These are phyloP conservation scores for Yponomeuta evonymella DNA, from an alignment of 2,888 invertebrate genomes.

Conservation along the genomic window DNA sequence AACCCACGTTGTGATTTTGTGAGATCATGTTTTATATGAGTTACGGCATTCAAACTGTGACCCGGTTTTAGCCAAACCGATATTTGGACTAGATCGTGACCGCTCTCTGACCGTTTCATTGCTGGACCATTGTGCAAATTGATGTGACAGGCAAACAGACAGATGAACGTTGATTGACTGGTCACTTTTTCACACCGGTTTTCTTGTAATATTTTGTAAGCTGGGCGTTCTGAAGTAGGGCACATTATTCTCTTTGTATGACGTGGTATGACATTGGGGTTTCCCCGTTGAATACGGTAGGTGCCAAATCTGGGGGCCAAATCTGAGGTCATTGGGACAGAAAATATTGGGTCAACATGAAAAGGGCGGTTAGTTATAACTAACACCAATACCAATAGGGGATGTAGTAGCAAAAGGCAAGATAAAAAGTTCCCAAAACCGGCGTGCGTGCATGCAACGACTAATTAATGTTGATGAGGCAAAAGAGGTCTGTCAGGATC, in stretches of 20 bases:
- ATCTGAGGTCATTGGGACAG: too few relatives aligned
- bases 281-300: neutral
- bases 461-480: too few relatives aligned
- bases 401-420: too few relatives aligned
- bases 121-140: neutral
- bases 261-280: neutral
- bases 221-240: neutral
- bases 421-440: too few relatives aligned
- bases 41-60: neutral
- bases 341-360: too few relatives aligned
- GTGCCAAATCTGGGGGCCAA: too few relatives aligned
- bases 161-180: neutral
- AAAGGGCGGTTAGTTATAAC: too few relatives aligned
- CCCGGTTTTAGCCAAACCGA: neutral
- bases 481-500: too few relatives aligned
- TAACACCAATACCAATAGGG: too few relatives aligned
- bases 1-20: too few relatives aligned
- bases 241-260: neutral
- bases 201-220: neutral
- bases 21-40: neutral
- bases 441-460: too few relatives aligned
- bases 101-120: neutral
- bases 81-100: constrained; percentile 3
- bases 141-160: neutral
- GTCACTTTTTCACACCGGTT: neutral